Base-by-base conservation (phyloP, 2,797 vertebrate genomes). In the Mus caroli region DNA sequence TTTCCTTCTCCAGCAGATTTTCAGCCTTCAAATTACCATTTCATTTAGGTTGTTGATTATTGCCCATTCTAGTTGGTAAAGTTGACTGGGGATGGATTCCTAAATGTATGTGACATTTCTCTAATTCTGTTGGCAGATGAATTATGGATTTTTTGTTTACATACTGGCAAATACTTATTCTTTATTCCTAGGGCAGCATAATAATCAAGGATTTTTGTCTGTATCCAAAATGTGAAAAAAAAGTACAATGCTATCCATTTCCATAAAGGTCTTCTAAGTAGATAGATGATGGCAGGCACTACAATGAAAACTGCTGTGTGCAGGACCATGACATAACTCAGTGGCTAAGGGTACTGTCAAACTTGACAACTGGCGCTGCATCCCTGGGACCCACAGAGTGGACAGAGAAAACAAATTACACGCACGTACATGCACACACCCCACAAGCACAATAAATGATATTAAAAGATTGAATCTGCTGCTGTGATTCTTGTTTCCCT, bases 21-120 rank as follows among this genome's bases (percentile, higher is more conserved):
- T 94, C 76, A 15, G 69, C 37, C 26, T 87, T 62, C 40, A 89
- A 75, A 56, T 76, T 67, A 60, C 43, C 88, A 54, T 19, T 94
- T 88, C 77, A 84, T 92, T 82, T 93, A 88, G 8, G 22, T 91
- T 82, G 52, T 93, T 28, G 17, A 86, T 96, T 91, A 50, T 93
- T 88, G 52, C 17, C 76, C 31, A 73, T 92, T 94, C 58, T 85
- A 82, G 89, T 73, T 20, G 22, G 54, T 43, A 20, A 54, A 6
- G 40, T 56, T 95, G 67, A 12, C 73, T 69, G 37, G 31, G 24
- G 1, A 52, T 79, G 24, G 62, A 89, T 60, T 89, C 26, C 50
- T 90, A 91, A 92, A 80, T 46, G 50, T 2, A 10, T 54, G 12
- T 58, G 14, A 22, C 52, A 56, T 77, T 90, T 90, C 52, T 75